Percentiles rank a stretch among this genome's conserved stretches.
Evolutionary conservation across 2,797 vertebrate genomes (phyloP).

Genomic region (Peromyscus attwateri): DNA sequence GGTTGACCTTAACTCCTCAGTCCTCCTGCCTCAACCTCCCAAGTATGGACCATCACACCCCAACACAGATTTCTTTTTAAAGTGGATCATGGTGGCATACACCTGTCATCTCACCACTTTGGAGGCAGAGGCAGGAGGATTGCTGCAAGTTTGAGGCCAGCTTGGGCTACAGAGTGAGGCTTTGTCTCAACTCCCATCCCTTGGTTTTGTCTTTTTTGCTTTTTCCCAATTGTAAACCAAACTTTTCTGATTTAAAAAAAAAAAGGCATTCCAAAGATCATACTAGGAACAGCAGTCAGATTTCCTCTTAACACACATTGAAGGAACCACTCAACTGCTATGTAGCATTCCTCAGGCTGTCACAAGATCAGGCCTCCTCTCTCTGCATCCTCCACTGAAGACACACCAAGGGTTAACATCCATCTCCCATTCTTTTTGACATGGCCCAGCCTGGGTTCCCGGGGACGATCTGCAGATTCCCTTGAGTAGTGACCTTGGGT

Average conservation of each 20-base stretch:
- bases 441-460: background rate
- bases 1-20: background rate
- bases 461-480: constrained; percentile 10
- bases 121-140: background rate
- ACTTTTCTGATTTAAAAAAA: background rate
- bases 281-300: background rate
- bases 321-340: background rate
- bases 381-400: background rate
- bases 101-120: background rate
- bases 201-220: accelerated
- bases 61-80: background rate
- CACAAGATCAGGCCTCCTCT: too few species aligned
- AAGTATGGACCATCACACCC: background rate
- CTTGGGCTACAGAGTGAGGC: background rate
- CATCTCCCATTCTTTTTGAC: background rate
- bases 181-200: background rate
- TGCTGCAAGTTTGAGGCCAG: background rate
- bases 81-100: background rate
- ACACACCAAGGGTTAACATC: constrained; percentile 73
- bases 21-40: background rate
- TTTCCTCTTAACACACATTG: background rate
- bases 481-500: constrained; percentile 68
- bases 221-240: background rate
- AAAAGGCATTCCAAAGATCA: background rate
- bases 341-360: too few species aligned